Percentiles rank a stretch among this genome's conserved stretches.
phyloP scores from a whole-genome alignment of 2,113 vertebrate genomes.

The Collichthys lucidus region DNA sequence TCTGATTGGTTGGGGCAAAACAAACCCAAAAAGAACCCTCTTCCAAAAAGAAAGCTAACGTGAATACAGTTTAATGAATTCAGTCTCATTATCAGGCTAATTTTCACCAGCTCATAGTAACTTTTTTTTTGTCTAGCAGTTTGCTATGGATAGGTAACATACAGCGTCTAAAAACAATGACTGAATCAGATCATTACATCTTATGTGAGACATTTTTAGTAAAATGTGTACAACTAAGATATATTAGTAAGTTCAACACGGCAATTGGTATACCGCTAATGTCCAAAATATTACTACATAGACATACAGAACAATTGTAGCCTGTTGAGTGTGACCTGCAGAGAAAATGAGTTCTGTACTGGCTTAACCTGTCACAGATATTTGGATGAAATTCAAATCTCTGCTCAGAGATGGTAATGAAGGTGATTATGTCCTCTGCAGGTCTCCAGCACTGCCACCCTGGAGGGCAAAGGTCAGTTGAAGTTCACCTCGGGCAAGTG shows the following conservation, averaged over 20 bases:
- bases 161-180: too few relatives aligned
- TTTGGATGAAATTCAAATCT: conserved; percentile 33
- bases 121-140: not conserved
- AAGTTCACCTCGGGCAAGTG: conserved; percentile 95
- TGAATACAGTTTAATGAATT: not conserved
- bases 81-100: not conserved
- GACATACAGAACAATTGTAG: conserved; percentile 15
- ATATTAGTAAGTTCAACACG: not conserved
- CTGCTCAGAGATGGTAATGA: conserved; percentile 29
- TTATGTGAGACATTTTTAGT: not conserved
- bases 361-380: conserved; percentile 8
- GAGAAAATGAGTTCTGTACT: conserved; percentile 38
- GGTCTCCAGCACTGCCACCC: conserved; percentile 89
- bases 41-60: not conserved
- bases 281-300: conserved; percentile 46
- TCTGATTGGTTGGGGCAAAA: not conserved
- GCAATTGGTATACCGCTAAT: conserved; percentile 23
- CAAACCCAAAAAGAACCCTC: not conserved
- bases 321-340: conserved; percentile 41
- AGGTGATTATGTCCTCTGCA: conserved; percentile 62
- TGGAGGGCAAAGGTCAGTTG: conserved; percentile 97
- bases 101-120: not conserved
- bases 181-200: conserved; percentile 1
- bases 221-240: conserved; percentile 2
- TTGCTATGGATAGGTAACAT: not conserved